A percentile compares a stretch with the other conserved stretches of the same genome.
Evolutionary conservation across 2,797 vertebrate genomes (phyloP).

Genomic region (Hippopotamyrus pictus): DNA sequence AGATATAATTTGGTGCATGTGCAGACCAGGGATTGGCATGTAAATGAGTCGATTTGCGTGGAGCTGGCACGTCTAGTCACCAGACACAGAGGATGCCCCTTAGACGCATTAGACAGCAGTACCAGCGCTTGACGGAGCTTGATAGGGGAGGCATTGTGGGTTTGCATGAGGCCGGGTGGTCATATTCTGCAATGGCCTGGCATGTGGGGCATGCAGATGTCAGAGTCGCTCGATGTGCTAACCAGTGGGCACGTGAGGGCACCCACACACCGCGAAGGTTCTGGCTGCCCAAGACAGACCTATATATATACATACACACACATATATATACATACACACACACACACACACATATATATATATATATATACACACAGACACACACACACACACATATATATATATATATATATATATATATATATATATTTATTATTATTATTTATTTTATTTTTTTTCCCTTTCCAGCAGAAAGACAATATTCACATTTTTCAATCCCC

Average conservation of each 20-base stretch:
- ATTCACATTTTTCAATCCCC: neutral
- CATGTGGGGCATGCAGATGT: neutral
- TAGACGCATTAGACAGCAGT: neutral
- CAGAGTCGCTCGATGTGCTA: neutral
- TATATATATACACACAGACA: too few species aligned
- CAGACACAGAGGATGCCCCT: neutral
- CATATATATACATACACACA: too few species aligned
- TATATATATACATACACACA: too few species aligned
- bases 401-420: neutral
- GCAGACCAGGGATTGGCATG: neutral
- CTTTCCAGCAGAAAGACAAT: neutral
- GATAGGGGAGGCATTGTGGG: too few species aligned
- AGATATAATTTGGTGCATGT: neutral
- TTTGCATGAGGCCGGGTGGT: too few species aligned
- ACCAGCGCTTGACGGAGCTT: neutral
- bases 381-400: neutral
- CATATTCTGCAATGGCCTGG: neutral
- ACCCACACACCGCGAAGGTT: neutral
- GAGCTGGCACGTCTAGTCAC: too few species aligned
- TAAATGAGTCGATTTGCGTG: neutral
- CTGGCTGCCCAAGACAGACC: too few species aligned
- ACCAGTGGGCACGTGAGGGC: neutral
- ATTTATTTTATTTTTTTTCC: neutral
- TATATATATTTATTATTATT: too few species aligned
- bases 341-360: neutral